Percentiles rank a stretch among this genome's conserved stretches.
phyloP scores from a whole-genome alignment of 2,888 invertebrate species.

The Harpalus rufipes region DNA sequence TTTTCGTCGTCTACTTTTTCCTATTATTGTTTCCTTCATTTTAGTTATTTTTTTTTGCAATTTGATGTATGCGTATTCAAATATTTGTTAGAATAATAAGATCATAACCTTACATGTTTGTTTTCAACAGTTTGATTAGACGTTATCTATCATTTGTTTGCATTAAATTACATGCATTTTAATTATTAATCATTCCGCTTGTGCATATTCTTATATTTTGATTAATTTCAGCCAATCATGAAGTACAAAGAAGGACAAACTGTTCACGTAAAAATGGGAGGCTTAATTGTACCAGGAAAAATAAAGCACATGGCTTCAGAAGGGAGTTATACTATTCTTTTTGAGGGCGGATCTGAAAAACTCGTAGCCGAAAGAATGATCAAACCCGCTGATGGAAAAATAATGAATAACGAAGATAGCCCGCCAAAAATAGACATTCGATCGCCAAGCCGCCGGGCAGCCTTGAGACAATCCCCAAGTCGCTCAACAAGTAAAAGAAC shows the following conservation, averaged over 20 bases:
- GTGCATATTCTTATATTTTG: not conserved
- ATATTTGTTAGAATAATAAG: slow-evolving; percentile 5
- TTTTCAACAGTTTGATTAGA: slow-evolving; percentile 32
- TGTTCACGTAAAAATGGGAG: slow-evolving; percentile 36
- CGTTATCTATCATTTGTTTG: slow-evolving; percentile 12
- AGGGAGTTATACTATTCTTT: slow-evolving; percentile 51
- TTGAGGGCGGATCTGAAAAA: slow-evolving; percentile 53
- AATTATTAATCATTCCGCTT: slow-evolving; percentile 6
- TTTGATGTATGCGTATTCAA: not conserved
- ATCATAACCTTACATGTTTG: slow-evolving; percentile 55
- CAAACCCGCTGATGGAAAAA: slow-evolving; percentile 9
- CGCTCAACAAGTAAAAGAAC: not conserved
- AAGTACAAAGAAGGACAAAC: slow-evolving; percentile 53
- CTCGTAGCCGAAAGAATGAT: slow-evolving; percentile 7
- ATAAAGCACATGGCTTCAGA: slow-evolving; percentile 31
- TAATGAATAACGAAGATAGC: not conserved
- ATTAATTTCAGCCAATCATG: slow-evolving; percentile 29
- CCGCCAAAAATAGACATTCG: slow-evolving; percentile 20
- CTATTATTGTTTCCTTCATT: slow-evolving; percentile 1
- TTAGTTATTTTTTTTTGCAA: not conserved
- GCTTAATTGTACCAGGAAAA: slow-evolving; percentile 29
- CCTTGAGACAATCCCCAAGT: slow-evolving; percentile 53
- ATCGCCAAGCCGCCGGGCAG: slow-evolving; percentile 52
- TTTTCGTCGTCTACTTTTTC: not conserved
- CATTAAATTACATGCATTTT: slow-evolving; percentile 14